Evolutionary conservation across 2,888 invertebrate species (phyloP).

Genomic region (Phragmatobia fuliginosa): DNA sequence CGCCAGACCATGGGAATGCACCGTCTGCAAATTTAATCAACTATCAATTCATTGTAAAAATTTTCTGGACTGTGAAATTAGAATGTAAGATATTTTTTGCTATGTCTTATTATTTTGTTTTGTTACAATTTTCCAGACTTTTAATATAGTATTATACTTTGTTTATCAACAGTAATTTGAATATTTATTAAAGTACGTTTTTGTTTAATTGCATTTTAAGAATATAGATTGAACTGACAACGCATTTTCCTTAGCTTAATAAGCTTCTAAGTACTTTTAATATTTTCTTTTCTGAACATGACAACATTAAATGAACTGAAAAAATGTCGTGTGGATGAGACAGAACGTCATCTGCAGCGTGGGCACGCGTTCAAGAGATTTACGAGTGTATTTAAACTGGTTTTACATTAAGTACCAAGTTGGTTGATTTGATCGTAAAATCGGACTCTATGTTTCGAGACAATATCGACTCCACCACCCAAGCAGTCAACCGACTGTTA

Average conservation of each 20-base stretch:
- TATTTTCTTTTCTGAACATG: slow-evolving; percentile 18
- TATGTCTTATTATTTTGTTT: slow-evolving; percentile 9
- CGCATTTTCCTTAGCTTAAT: slow-evolving; percentile 5
- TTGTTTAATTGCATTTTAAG: slow-evolving; percentile 2
- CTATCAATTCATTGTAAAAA: slow-evolving; percentile 65
- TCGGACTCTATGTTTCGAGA: slow-evolving; percentile 78
- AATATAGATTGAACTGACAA: slow-evolving; percentile 7
- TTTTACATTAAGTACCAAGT: slow-evolving; percentile 82
- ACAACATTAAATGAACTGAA: slow-evolving; percentile 35
- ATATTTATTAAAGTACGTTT: neutral
- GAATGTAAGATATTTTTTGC: slow-evolving; percentile 46
- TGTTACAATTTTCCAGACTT: slow-evolving; percentile 4
- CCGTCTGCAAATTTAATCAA: slow-evolving; percentile 79
- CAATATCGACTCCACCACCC: slow-evolving; percentile 81
- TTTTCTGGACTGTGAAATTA: slow-evolving; percentile 68
- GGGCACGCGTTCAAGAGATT: slow-evolving; percentile 80
- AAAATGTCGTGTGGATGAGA: slow-evolving; percentile 61
- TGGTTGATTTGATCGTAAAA: slow-evolving; percentile 83
- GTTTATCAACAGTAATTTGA: neutral
- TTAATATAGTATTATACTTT: neutral
- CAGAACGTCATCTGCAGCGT: slow-evolving; percentile 68
- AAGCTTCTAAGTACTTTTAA: slow-evolving; percentile 13
- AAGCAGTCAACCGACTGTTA: slow-evolving; percentile 72
- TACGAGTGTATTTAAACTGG: slow-evolving; percentile 85
- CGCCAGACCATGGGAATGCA: slow-evolving; percentile 78